Percentiles rank a stretch among this genome's conserved stretches.
Evolutionary conservation across 2,797 vertebrate species (phyloP).

Genomic region (Crotalus adamanteus): DNA sequence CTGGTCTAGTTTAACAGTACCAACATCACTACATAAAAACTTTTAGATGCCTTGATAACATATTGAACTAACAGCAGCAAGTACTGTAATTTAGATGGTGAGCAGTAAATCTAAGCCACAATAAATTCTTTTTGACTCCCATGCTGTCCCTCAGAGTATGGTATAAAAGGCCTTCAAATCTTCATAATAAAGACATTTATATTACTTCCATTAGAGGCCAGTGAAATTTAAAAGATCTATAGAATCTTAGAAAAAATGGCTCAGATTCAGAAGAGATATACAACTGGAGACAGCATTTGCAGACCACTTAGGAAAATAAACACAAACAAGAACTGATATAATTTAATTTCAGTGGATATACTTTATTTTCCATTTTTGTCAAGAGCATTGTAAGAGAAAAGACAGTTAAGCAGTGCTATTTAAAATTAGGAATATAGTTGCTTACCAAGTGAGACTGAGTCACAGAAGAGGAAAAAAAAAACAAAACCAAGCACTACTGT

Average conservation of each 20-base stretch:
- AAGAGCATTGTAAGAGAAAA: not conserved
- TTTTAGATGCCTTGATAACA: not conserved
- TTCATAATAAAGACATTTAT: not conserved
- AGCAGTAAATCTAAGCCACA: slow-evolving; percentile 16
- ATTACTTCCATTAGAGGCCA: slow-evolving; percentile 5
- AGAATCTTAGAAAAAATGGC: not conserved
- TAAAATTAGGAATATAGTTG: not conserved
- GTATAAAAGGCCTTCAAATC: not conserved
- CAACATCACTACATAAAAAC: not conserved
- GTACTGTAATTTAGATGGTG: not conserved
- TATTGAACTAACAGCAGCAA: not conserved
- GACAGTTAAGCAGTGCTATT: not conserved
- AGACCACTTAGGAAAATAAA: not conserved
- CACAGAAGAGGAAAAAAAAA: not conserved
- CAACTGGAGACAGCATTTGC: not conserved
- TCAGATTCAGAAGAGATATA: not conserved
- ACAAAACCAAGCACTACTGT: not conserved
- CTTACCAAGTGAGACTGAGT: not conserved
- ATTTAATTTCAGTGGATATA: not conserved
- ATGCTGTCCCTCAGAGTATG: slow-evolving; percentile 1
- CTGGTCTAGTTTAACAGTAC: not conserved
- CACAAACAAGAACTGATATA: not conserved
- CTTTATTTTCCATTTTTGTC: not conserved
- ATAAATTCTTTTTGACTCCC: not conserved
- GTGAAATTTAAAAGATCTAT: not conserved